Evolutionary conservation across 2,888 invertebrate genomes (phyloP).

Genomic region (Melinaea menophilus): DNA sequence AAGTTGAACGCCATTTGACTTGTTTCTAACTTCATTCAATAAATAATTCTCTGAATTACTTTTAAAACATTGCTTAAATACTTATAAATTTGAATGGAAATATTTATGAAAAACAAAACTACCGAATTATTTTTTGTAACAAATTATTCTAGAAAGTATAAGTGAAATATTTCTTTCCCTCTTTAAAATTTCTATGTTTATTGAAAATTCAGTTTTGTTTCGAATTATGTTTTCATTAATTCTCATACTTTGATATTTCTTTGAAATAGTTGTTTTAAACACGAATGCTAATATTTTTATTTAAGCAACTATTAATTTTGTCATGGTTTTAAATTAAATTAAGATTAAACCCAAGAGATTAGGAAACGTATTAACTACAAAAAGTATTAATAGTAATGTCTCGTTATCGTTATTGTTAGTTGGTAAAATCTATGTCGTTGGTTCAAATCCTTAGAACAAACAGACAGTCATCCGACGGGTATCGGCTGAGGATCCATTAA

Average conservation of each 20-base stretch:
- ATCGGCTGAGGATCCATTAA: constrained; percentile 58
- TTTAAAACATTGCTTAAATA: constrained; percentile 33
- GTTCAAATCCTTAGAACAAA: constrained; percentile 42
- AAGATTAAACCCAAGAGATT: neutral
- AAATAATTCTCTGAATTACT: constrained; percentile 50
- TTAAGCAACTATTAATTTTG: neutral
- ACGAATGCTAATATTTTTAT: neutral
- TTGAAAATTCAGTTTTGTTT: constrained; percentile 28
- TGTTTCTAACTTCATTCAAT: constrained; percentile 47
- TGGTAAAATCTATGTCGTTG: constrained; percentile 37
- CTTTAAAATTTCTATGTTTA: constrained; percentile 28
- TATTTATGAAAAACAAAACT: constrained; percentile 23
- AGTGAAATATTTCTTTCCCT: constrained; percentile 31
- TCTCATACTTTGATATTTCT: constrained; percentile 15
- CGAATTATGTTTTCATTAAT: constrained; percentile 24
- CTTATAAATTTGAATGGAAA: constrained; percentile 27
- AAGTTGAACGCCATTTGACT: constrained; percentile 61
- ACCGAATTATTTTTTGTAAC: constrained; percentile 14
- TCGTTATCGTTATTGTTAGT: constrained; percentile 7
- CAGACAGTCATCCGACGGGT: constrained; percentile 69
- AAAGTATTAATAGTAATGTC: neutral
- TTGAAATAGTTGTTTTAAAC: constrained; percentile 7
- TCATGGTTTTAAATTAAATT: neutral
- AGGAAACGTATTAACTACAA: neutral
- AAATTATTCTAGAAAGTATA: no score